phyloP scores from a whole-genome alignment of 2,888 invertebrate species.

The Ametastegia equiseti region DNA sequence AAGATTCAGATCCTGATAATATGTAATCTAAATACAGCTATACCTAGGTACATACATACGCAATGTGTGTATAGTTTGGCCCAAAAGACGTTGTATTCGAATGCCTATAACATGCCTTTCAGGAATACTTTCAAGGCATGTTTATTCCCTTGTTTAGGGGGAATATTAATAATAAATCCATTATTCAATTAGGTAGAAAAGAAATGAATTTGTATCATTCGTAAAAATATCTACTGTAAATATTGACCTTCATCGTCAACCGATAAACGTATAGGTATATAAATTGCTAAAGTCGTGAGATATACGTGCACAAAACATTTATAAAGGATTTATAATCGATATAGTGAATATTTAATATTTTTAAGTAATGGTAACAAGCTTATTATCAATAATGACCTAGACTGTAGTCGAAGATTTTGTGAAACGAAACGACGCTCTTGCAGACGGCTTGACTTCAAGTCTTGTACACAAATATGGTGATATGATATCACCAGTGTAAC shows the following conservation, averaged over 20 bases:
- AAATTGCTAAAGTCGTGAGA: not conserved
- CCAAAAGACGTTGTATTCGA: not conserved
- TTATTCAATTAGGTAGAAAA: not conserved
- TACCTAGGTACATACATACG: too few relatives aligned
- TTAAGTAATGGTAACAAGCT: not conserved
- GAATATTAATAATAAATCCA: not conserved
- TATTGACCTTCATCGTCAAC: too few relatives aligned
- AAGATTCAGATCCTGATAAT: not conserved
- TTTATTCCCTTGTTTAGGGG: not conserved
- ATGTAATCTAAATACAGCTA: too few relatives aligned
- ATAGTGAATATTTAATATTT: not conserved
- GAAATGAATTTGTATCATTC: not conserved
- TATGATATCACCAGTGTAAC: not conserved
- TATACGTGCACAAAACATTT: conserved; percentile 9
- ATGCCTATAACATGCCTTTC: not conserved
- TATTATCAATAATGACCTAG: not conserved
- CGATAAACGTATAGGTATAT: not conserved
- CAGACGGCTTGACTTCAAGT: not conserved
- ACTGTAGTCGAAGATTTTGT: not conserved
- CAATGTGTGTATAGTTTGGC: not conserved
- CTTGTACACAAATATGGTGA: not conserved
- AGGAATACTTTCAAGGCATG: conserved; percentile 31
- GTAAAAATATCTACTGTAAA: not conserved
- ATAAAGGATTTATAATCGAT: conserved; percentile 6
- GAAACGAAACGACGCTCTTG: not conserved